Evolutionary conservation across 2,888 invertebrate species (phyloP).

Genomic region (Caenorhabditis drosophilae): DNA sequence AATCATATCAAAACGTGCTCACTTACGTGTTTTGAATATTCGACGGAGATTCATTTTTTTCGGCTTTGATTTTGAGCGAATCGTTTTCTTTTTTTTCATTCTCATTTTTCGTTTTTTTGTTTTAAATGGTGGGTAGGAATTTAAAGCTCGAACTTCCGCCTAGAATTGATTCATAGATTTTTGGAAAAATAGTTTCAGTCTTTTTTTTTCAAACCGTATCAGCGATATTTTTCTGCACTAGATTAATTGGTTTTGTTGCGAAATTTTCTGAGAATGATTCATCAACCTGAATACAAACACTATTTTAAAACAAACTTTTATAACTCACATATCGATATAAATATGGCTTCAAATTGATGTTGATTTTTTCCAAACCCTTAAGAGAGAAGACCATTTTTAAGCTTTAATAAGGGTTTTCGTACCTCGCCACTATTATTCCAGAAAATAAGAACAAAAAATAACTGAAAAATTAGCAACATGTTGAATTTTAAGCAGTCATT

Average conservation of each 20-base stretch:
- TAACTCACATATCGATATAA: conserved; percentile 34
- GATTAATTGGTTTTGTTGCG: too few relatives aligned
- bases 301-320: too few relatives aligned
- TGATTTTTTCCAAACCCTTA: conserved; percentile 27
- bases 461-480: conserved; percentile 2
- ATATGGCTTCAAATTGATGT: conserved; percentile 22
- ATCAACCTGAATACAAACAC: too few relatives aligned
- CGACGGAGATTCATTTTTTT: conserved; percentile 37
- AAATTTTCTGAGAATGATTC: too few relatives aligned
- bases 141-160: too few relatives aligned
- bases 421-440: too few relatives aligned
- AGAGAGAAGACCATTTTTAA: too few relatives aligned
- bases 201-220: not conserved
- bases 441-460: conserved; percentile 5
- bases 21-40: conserved; percentile 27
- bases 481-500: not conserved
- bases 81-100: conserved; percentile 18
- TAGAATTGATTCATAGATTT: conserved; percentile 8
- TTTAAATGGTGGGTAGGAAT: conserved; percentile 2
- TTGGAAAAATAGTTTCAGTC: not conserved
- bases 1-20: not conserved
- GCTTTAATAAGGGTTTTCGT: too few relatives aligned
- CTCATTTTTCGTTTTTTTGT: conserved; percentile 14
- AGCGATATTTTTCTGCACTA: conserved; percentile 7
- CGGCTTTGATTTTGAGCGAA: conserved; percentile 14